Base-by-base conservation (phyloP, 2,888 invertebrate species). In the Hydropsyche betteni region DNA sequence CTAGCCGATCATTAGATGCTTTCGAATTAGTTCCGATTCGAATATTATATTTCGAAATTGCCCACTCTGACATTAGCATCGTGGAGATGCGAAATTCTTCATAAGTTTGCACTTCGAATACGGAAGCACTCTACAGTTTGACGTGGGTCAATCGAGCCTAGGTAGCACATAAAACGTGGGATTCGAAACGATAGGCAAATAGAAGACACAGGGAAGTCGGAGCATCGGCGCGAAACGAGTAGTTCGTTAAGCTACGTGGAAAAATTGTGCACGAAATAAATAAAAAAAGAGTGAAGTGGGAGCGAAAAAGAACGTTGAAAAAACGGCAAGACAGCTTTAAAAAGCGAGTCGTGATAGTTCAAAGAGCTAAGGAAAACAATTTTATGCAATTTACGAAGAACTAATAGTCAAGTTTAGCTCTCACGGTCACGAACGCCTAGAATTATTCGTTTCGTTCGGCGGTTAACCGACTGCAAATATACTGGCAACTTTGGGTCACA, bases 311-410 rank as follows among this genome's bases (percentile, higher is more conserved):
- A 51, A 51, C 10, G n/a, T 12, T 8, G 12, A 55, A 16, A 55
- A 64, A 64, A 64, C 5, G 64, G n/a, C 14, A 14, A 61, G 24
- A 24, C 24, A 24, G 24, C 24, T 24, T 24, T 24, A 24, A 64
- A 64, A 64, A 34, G 64, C 34, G 64, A 64, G 34, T 64, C 64
- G 64, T 64, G 64, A 64, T 64, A 64, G 64, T 64, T 64, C 64
- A 64, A 64, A 64, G 36, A 24, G 34, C 64, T 10, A 36, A 64
- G 64, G 8, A 34, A 64, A 64, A 64, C 64, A 64, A 64, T 64
- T 64, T 64, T 64, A 64, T 64, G 64, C 64, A 64, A 64, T 64
- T 64, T 64, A 64, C 64, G n/a, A 36, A 64, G 64, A 64, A 34
- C 64, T 33, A 64, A 64, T 64, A 64, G 36, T 64, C 36, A 64